Evolutionary conservation across 2,113 vertebrate genomes (phyloP).

Genomic region (Marmota flaviventris): DNA sequence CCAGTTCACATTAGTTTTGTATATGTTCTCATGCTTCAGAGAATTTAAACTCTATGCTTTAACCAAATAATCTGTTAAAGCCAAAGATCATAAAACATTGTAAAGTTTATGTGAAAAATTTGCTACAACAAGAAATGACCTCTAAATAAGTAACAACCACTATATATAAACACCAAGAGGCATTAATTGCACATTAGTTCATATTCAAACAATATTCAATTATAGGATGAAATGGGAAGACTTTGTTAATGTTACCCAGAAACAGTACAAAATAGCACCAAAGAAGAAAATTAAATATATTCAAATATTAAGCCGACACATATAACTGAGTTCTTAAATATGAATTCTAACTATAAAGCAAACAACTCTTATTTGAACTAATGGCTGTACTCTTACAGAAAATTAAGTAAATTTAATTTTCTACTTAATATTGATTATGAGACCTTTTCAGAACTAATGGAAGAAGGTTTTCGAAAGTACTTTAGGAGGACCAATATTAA

Average conservation of each 20-base stretch:
- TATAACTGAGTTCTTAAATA: background rate
- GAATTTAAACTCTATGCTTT: conserved; percentile 21
- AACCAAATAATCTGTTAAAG: conserved; percentile 35
- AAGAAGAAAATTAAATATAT: background rate
- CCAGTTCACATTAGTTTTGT: background rate
- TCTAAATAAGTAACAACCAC: background rate
- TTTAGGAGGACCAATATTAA: background rate
- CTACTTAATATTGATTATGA: background rate
- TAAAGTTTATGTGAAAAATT: background rate
- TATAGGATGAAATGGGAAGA: background rate
- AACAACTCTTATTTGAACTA: background rate
- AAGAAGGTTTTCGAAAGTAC: background rate
- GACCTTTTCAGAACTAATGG: background rate
- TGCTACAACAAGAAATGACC: background rate
- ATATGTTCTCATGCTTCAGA: background rate
- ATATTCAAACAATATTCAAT: conserved; percentile 24
- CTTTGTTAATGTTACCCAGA: background rate
- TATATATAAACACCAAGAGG: background rate
- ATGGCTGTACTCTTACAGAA: background rate
- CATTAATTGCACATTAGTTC: conserved; percentile 12
- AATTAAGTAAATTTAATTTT: background rate
- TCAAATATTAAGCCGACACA: background rate
- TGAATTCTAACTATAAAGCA: conserved; percentile 4
- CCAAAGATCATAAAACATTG: background rate
- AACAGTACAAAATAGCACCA: background rate